Percentiles rank a stretch among this genome's conserved stretches.
These are phyloP conservation scores for Rhagium mordax DNA, from an alignment of 2,888 invertebrate genomes.

Conservation along the genomic window DNA sequence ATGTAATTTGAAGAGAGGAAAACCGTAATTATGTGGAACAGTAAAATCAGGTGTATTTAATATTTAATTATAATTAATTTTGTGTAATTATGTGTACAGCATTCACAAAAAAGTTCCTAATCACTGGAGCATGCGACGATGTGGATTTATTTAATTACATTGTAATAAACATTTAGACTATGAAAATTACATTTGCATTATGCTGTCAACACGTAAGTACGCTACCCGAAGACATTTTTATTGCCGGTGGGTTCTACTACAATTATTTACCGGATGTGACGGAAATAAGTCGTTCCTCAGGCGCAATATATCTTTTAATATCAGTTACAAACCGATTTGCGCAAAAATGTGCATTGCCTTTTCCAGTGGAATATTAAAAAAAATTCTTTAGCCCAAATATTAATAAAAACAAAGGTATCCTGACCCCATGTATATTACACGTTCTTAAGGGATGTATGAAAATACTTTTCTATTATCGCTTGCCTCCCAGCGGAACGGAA, in stretches of 20 bases:
- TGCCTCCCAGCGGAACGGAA: too few relatives aligned
- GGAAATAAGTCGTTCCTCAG: neutral
- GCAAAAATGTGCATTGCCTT: too few relatives aligned
- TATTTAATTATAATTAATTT: slow-evolving; percentile 63
- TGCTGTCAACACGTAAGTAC: slow-evolving; percentile 48
- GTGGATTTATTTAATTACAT: slow-evolving; percentile 60
- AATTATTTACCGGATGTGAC: slow-evolving; percentile 21
- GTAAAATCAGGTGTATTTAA: slow-evolving; percentile 60
- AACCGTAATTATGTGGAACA: slow-evolving; percentile 59
- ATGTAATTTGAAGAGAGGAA: slow-evolving; percentile 61
- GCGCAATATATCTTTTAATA: neutral
- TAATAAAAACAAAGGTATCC: too few relatives aligned
- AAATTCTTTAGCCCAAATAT: too few relatives aligned
- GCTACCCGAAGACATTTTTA: slow-evolving; percentile 31
- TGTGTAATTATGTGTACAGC: slow-evolving; percentile 58
- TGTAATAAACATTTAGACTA: slow-evolving; percentile 61
- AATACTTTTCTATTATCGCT: too few relatives aligned
- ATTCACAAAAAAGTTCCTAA: slow-evolving; percentile 57
- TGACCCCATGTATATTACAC: too few relatives aligned
- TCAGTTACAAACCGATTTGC: too few relatives aligned
- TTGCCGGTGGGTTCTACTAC: slow-evolving; percentile 4
- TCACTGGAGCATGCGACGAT: slow-evolving; percentile 59
- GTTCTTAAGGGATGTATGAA: too few relatives aligned
- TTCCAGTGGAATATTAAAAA: too few relatives aligned
- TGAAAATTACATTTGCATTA: slow-evolving; percentile 54